Evolutionary conservation across 2,113 vertebrate species (phyloP), one percentile per base, ranked within the genome.

Genomic region (Serilophus lunatus): DNA sequence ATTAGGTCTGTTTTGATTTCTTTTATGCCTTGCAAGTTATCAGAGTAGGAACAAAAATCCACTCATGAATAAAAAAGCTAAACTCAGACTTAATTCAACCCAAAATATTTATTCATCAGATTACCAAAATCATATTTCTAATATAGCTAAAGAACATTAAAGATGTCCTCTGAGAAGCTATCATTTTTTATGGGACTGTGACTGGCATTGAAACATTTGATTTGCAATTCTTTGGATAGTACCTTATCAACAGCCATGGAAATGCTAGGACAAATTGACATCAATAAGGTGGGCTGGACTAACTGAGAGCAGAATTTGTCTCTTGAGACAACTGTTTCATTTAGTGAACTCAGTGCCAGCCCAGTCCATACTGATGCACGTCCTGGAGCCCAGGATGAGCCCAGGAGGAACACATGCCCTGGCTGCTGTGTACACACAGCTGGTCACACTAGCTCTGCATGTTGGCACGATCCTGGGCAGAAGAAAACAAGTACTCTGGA

Each of bases 1-100:
- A 89, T 95, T 96, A 97, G 29, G 25, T 92, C 65, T 95, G 68
- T 82, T 89, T 75, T 84, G 65, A 71, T 95, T 96, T 90, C 33
- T 83, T 95, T 86, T 86, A 89, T 70, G 92, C 63, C 63, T 80
- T 80, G 42, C 33, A 78, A 85, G 66, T 85, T 72, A 90, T n/a
- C 59, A 77, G 79, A 51, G 33, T 36, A 51, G 86, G 50, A 81
- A 77, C 40, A 83, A 93, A 96, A 93, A 51, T n/a, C 36, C 35
- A 71, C 24, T 35, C 5, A 5, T 11, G 42, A 38, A 64, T 42
- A 29, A 66, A 82, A 78, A 19, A 71, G 38, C 88, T 72, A 54
- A 50, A 78, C 76, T 36, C 16, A 91, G 50, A 33, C 53, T 83
- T 72, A 76, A 90, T 86, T 86, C 7, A 7, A 71, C 24, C 3